Conservation (phyloP, 2,113 vertebrate genomes). For the Rhynchomys soricoides region DNA sequence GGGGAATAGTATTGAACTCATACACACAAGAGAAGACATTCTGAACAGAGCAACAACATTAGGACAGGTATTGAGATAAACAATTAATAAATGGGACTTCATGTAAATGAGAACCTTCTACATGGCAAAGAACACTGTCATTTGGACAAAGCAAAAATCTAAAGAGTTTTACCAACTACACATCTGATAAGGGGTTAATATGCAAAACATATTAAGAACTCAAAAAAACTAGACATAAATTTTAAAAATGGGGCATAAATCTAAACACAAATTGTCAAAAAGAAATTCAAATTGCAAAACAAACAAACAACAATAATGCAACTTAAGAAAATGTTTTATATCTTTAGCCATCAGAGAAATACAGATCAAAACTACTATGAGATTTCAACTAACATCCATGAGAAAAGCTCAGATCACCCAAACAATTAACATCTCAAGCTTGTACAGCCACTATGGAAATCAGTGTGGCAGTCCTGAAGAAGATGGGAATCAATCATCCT, state of each 20-base stretch:
- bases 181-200: not conserved
- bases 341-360: not conserved
- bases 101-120: not conserved
- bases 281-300: not conserved
- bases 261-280: not conserved
- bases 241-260: not conserved
- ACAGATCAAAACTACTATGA: not conserved
- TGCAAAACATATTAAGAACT: not conserved
- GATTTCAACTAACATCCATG: not conserved
- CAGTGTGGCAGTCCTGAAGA: not conserved
- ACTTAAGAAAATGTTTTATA: not conserved
- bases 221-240: not conserved
- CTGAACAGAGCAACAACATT: not conserved
- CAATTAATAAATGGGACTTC: not conserved
- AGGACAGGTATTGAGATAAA: not conserved
- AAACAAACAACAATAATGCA: no score
- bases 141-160: not conserved
- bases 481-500: not conserved
- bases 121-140: not conserved
- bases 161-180: not conserved
- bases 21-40: not conserved
- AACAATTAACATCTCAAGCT: not conserved
- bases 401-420: not conserved
- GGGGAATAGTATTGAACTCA: not conserved
- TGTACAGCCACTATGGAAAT: not conserved